Percentiles rank a stretch among this genome's conserved stretches.
Conservation (phyloP, 2,113 vertebrate species). For the Phyllopteryx taeniolatus region DNA sequence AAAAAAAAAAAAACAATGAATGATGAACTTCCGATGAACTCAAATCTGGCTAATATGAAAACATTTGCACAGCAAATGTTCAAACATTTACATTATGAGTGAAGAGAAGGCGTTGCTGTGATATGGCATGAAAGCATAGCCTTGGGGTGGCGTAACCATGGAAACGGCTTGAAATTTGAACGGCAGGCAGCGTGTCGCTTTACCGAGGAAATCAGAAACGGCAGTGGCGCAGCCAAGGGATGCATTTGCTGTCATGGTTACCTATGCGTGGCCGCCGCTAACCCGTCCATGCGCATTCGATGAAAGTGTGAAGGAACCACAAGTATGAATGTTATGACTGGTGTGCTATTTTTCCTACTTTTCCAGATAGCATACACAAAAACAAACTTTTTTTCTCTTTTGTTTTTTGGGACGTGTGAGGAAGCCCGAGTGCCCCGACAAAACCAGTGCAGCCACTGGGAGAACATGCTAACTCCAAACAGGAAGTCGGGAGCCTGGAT, state of each 20-base stretch:
- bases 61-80: not conserved
- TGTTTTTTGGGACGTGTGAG: too few relatives aligned
- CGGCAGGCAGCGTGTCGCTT: conserved; percentile 19
- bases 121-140: conserved; percentile 10
- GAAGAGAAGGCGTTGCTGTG: conserved; percentile 23
- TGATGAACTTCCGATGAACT: conserved; percentile 2
- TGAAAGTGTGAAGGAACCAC: not conserved
- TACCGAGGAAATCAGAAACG: conserved; percentile 19
- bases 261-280: conserved; percentile 4
- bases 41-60: not conserved
- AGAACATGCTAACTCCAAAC: too few relatives aligned
- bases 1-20: not conserved
- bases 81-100: not conserved
- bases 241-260: conserved; percentile 36
- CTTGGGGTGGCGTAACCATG: conserved; percentile 39
- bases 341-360: not conserved
- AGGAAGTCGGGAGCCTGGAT: too few relatives aligned
- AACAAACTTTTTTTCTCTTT: not conserved
- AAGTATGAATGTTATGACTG: not conserved
- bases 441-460: too few relatives aligned
- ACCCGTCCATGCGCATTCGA: not conserved
- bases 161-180: conserved; percentile 26
- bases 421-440: too few relatives aligned
- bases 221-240: conserved; percentile 17
- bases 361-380: not conserved